A percentile compares a stretch with the other conserved stretches of the same genome.
phyloP scores from a whole-genome alignment of 2,797 vertebrate genomes.

The Siniperca scherzeri region DNA sequence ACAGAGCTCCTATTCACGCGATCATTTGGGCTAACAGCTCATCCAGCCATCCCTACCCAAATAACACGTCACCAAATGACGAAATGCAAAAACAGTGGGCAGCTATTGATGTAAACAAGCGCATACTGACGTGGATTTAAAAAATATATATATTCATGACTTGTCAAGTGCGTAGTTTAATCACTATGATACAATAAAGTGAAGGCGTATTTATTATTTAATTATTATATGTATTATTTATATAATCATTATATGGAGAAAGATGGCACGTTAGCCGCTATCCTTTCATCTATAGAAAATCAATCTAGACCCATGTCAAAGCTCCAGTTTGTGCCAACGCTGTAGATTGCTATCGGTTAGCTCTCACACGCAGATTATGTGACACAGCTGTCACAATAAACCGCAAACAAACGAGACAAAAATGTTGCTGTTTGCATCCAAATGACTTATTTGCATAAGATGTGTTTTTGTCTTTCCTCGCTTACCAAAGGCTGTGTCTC shows the following conservation, averaged over 20 bases:
- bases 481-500: conserved; percentile 97
- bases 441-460: conserved; percentile 22
- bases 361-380: conserved; percentile 45
- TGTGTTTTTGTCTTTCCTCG: conserved; percentile 46
- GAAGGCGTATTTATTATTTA: not conserved
- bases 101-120: conserved; percentile 54
- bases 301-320: conserved; percentile 55
- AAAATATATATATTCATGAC: conserved; percentile 14
- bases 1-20: conserved; percentile 42
- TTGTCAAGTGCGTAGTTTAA: conserved; percentile 33
- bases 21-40: conserved; percentile 42
- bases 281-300: conserved; percentile 39
- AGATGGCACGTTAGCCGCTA: not conserved
- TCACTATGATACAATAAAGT: not conserved
- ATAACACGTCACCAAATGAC: conserved; percentile 73
- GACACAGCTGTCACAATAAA: conserved; percentile 47
- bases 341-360: conserved; percentile 33
- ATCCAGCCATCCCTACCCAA: conserved; percentile 39
- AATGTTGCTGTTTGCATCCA: not conserved
- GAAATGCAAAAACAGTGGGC: conserved; percentile 41
- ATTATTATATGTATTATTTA: not conserved
- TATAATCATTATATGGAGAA: not conserved
- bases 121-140: conserved; percentile 42
- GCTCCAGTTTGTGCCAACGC: conserved; percentile 46
- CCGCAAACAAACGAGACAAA: conserved; percentile 8